These are phyloP conservation scores for Oryctes rhinoceros DNA, from an alignment of 1,140 invertebrate species.

Conservation along the genomic window DNA sequence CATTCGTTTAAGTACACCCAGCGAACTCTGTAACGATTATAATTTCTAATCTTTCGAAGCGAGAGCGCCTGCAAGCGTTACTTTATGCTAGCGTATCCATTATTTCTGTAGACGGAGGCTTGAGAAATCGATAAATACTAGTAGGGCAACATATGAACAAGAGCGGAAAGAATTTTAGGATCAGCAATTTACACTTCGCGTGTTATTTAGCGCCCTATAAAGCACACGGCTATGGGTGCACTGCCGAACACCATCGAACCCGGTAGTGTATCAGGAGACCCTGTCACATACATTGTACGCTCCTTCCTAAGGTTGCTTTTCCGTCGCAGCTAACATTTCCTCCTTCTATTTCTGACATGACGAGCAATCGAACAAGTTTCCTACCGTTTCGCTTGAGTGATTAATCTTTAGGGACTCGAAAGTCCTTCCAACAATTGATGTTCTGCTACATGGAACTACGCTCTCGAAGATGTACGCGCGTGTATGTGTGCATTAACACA, in stretches of 20 bases:
- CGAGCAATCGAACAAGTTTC: constrained; percentile 41
- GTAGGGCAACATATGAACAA: constrained; percentile 38
- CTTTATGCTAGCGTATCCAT: constrained; percentile 14
- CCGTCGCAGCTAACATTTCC: constrained; percentile 29
- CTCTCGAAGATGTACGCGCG: background rate
- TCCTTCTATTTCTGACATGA: constrained; percentile 32
- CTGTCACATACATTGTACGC: constrained; percentile 39
- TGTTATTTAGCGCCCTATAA: constrained; percentile 41
- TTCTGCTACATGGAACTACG: constrained; percentile 33
- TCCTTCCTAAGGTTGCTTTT: constrained; percentile 11
- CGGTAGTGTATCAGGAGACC: constrained; percentile 32
- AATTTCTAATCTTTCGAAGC: background rate
- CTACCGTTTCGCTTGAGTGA: constrained; percentile 39
- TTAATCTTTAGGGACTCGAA: constrained; percentile 40
- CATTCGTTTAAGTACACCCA: background rate
- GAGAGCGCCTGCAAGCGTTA: background rate
- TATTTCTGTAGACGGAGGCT: constrained; percentile 12
- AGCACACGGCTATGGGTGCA: background rate
- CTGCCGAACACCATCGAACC: constrained; percentile 27
- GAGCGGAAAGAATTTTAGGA: constrained; percentile 40
- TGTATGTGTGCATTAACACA: constrained; percentile 36
- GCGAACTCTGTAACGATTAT: background rate
- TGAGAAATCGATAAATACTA: constrained; percentile 39
- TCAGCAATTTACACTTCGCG: constrained; percentile 38
- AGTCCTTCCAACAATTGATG: constrained; percentile 39